These are phyloP conservation scores for Hemichromis elongatus DNA, from an alignment of 2,113 vertebrate genomes.

Conservation along the genomic window DNA sequence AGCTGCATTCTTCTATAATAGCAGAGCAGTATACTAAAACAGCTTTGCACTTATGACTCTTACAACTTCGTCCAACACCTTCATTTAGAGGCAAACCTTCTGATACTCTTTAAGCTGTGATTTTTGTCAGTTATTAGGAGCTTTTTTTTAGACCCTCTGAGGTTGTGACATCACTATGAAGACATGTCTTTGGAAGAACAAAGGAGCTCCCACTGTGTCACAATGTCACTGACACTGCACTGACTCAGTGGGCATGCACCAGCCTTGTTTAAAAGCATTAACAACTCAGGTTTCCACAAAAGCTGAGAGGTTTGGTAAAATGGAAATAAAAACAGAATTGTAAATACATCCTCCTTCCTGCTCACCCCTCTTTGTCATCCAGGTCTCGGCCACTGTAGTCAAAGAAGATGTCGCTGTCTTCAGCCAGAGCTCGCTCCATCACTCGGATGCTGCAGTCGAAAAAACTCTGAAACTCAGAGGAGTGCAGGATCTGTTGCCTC, in stretches of 20 bases:
- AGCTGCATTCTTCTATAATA: conserved; percentile 26
- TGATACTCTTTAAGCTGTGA: not conserved
- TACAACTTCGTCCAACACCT: conserved; percentile 23
- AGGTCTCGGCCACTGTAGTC: conserved; percentile 91
- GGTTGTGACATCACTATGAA: conserved; percentile 51
- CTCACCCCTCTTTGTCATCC: conserved; percentile 95
- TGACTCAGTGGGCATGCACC: conserved; percentile 45
- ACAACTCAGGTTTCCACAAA: not conserved
- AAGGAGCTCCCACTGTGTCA: conserved; percentile 2
- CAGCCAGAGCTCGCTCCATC: conserved; percentile 91
- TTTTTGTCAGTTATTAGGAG: conserved; percentile 4
- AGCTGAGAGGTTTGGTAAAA: not conserved
- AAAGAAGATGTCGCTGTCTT: conserved; percentile 93
- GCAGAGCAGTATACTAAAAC: conserved; percentile 19
- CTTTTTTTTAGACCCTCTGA: conserved; percentile 19
- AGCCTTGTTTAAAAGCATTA: conserved; percentile 2
- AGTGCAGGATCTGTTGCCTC: conserved; percentile 93
- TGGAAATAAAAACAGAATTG: not conserved
- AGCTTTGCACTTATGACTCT: conserved; percentile 34
- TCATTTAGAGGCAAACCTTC: not conserved
- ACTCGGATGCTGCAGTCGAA: conserved; percentile 94
- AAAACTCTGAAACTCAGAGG: conserved; percentile 95
- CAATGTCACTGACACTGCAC: conserved; percentile 14
- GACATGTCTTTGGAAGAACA: conserved; percentile 63
- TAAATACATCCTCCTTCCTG: conserved; percentile 13